Evolutionary conservation across 2,113 vertebrate genomes (phyloP).

Genomic region (Xiphorhynchus elegans): DNA sequence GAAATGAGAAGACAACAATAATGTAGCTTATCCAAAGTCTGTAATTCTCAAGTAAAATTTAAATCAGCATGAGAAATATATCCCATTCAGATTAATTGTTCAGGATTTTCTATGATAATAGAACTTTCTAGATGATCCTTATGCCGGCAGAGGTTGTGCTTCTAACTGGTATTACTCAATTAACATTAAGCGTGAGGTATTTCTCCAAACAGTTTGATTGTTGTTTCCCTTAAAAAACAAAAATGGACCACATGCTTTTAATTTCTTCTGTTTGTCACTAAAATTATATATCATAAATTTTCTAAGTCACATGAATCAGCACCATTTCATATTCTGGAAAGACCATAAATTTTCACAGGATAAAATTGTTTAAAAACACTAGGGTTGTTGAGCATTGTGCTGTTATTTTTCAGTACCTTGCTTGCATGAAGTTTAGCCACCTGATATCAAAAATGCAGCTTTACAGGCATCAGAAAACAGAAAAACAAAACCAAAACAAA

Average conservation of each 20-base stretch:
- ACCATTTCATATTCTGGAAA: neutral
- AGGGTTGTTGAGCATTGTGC: neutral
- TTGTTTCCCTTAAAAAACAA: neutral
- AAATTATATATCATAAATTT: neutral
- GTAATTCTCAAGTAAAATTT: neutral
- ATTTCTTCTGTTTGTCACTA: slow-evolving; percentile 10
- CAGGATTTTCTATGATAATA: neutral
- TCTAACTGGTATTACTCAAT: neutral
- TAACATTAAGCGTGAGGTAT: neutral
- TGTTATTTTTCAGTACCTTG: neutral
- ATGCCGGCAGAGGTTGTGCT: neutral
- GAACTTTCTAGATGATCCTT: neutral
- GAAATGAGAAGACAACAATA: neutral
- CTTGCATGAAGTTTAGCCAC: neutral
- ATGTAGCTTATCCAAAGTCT: neutral
- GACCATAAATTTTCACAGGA: neutral
- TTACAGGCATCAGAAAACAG: neutral
- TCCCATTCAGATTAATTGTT: neutral
- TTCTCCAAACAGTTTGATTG: neutral
- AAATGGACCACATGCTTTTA: neutral
- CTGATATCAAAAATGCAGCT: neutral
- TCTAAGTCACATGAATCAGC: neutral
- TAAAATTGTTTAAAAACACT: neutral
- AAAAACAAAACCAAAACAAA: too few relatives aligned
- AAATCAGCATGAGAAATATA: neutral